Evolutionary conservation across 2,888 invertebrate genomes (phyloP).

Genomic region (Lycaena phlaeas): DNA sequence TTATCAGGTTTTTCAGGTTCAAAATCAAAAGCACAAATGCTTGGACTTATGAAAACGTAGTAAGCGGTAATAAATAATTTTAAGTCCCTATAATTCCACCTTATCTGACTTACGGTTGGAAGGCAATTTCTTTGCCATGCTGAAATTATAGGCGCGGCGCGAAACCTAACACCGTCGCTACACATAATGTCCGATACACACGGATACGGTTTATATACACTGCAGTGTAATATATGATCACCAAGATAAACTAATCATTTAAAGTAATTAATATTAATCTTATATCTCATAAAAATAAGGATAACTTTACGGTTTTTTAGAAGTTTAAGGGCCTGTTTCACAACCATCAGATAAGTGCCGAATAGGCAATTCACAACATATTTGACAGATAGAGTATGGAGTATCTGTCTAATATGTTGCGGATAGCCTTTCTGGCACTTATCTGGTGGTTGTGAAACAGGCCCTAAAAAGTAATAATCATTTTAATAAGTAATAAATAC

Average conservation of each 20-base stretch:
- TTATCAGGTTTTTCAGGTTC: background rate
- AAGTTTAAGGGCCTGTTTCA: no score
- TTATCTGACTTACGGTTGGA: conserved; percentile 32
- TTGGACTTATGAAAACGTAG: conserved; percentile 12
- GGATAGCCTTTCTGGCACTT: no score
- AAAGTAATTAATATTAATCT: no score
- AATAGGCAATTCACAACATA: no score
- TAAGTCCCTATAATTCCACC: conserved; percentile 40
- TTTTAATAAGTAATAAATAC: no score
- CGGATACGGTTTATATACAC: conserved; percentile 15
- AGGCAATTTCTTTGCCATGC: conserved; percentile 43
- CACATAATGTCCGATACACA: conserved; percentile 23
- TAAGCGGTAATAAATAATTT: conserved; percentile 28
- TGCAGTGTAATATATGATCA: conserved; percentile 3
- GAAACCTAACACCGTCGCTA: conserved; percentile 32
- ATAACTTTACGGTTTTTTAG: background rate
- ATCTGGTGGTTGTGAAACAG: no score
- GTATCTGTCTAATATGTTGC: background rate
- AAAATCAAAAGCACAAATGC: conserved; percentile 12
- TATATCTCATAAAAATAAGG: background rate
- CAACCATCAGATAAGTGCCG: no score
- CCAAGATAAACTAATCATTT: no score
- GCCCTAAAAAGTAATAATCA: no score
- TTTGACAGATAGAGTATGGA: no score
- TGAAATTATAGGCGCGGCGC: conserved; percentile 38